These are phyloP conservation scores for Nothocercus julius DNA, from an alignment of 2,113 vertebrate species.

Conservation along the genomic window DNA sequence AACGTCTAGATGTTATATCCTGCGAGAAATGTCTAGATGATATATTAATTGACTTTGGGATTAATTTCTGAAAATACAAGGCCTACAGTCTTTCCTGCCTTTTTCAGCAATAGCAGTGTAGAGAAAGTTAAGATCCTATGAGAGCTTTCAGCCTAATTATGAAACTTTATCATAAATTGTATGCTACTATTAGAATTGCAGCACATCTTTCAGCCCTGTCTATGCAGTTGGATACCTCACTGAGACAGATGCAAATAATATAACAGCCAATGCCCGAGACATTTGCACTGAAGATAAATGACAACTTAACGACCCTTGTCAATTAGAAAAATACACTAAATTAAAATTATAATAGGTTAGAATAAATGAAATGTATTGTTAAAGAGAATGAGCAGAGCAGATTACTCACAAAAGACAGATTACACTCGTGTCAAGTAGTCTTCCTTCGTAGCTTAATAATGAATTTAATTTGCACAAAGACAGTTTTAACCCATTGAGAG, in stretches of 20 bases:
- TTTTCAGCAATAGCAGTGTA: background rate
- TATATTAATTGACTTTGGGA: background rate
- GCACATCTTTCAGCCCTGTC: background rate
- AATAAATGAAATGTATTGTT: background rate
- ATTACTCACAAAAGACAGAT: background rate
- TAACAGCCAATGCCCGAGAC: background rate
- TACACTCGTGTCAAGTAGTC: background rate
- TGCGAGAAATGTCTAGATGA: background rate
- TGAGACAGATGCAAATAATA: background rate
- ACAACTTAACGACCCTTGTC: background rate
- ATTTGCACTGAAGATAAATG: background rate
- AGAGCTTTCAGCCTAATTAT: background rate
- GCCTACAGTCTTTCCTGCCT: background rate
- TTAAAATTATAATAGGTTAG: background rate
- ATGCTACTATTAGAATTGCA: background rate
- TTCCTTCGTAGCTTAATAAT: background rate
- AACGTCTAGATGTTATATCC: background rate
- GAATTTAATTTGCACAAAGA: background rate
- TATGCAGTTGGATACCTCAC: background rate
- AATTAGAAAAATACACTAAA: background rate
- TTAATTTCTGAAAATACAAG: background rate
- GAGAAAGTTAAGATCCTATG: background rate
- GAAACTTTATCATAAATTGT: background rate
- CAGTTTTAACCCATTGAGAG: background rate
- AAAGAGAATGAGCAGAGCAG: background rate